phyloP scores from a whole-genome alignment of 1,140 invertebrate genomes.

The Habropoda laboriosa region DNA sequence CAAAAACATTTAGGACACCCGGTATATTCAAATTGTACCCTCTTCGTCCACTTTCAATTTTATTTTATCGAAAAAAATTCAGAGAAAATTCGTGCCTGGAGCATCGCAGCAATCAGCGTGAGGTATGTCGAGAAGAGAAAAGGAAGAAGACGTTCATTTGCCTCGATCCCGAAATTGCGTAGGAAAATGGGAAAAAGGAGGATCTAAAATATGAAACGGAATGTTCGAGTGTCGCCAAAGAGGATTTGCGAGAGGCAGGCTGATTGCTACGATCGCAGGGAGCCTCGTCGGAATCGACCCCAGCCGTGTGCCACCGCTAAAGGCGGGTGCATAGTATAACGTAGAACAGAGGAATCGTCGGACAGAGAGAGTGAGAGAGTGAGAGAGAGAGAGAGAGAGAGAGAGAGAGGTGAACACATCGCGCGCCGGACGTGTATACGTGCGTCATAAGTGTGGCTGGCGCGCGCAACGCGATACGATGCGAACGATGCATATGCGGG shows the following conservation, averaged over 20 bases:
- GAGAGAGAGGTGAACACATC: slow-evolving; percentile 44
- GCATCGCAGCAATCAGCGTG: too few relatives aligned
- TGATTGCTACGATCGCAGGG: slow-evolving; percentile 4
- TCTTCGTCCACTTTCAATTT: too few relatives aligned
- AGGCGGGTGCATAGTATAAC: slow-evolving; percentile 39
- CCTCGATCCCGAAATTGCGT: too few relatives aligned
- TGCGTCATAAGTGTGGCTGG: slow-evolving; percentile 76
- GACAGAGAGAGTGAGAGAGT: background rate
- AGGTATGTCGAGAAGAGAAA: too few relatives aligned
- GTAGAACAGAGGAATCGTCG: slow-evolving; percentile 36
- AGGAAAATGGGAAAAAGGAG: background rate
- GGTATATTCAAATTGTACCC: too few relatives aligned
- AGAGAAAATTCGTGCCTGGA: too few relatives aligned
- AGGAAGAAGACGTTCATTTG: too few relatives aligned
- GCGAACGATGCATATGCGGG: slow-evolving; percentile 45
- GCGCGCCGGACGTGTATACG: slow-evolving; percentile 52
- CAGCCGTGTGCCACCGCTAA: slow-evolving; percentile 44
- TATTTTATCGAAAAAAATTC: too few relatives aligned
- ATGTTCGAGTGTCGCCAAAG: background rate
- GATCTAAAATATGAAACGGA: background rate
- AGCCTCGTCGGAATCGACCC: background rate
- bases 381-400: background rate
- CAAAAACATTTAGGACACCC: too few relatives aligned
- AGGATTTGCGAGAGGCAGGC: background rate
- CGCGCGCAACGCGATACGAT: slow-evolving; percentile 70